Evolutionary conservation across 2,113 vertebrate genomes (phyloP), one percentile per base, ranked within the genome.

Genomic region (Grantiella picta): DNA sequence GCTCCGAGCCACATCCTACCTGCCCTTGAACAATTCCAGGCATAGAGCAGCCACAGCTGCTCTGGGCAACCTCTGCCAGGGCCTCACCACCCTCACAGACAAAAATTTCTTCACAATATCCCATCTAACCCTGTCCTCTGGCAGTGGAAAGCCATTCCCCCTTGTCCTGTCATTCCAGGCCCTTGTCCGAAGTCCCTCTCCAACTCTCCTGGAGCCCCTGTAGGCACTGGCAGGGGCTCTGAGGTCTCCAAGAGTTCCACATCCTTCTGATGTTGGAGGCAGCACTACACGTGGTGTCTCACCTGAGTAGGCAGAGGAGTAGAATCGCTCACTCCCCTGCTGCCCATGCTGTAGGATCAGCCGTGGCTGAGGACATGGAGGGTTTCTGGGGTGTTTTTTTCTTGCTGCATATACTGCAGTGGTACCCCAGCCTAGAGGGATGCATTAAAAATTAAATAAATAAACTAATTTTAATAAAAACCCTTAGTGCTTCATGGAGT

Each of bases 1-100:
- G 33, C 28, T 82, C 53, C 6, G 9, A 50, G 25, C 17, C 0
- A 0, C 10, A 7, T 72, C 12, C 28, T 5, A 5, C 33, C n/a
- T 47, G 28, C 1, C 23, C 52, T 36, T 33, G 52, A 50, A 29
- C 69, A 52, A 12, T 66, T 12, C 25, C n/a, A 45, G 65, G 23
- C 0, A 5, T 45, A 12, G 10, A 9, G 36, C 44, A 81, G 44
- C 23, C 19, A 33, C 35, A 3, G 21, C 18, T 81, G 1, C 52
- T 17, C 22, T 50, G 22, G 22, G 22, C 3, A 80, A 7, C 8
- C 4, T 50, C 17, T 9, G 18, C 27, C 27, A 72, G 22, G 25
- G 27, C 44, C 59, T 81, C 18, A 18, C 2, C 25, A 56, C 22
- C 22, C 2, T 35, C 27, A 33, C 10, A 44, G 31, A 1, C 11